Base-by-base conservation (phyloP, 2,888 invertebrate genomes). In the Abrostola triplasia region DNA sequence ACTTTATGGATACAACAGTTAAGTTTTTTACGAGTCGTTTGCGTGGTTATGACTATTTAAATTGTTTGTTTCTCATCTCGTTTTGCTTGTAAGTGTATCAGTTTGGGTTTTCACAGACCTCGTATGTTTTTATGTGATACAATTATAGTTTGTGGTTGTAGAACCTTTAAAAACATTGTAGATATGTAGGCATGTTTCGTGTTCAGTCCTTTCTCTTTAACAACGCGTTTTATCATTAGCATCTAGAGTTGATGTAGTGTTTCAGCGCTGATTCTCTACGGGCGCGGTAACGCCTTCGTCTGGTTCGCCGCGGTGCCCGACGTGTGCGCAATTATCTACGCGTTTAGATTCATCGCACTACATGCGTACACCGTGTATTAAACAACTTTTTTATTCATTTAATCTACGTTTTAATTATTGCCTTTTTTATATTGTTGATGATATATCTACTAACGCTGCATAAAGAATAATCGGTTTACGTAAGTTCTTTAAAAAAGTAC, bases 321-420 rank as follows among this genome's bases (percentile, higher is more conserved):
- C 76, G 69, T 73, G 75, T 72, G 72, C 70, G 78, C 84, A 84
- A 87, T 88, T 88, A 87, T 86, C 81, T 78, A 87, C 84, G 87
- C 85, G 79, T 82, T 81, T 76, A 77, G 77, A 79, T 81, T 66
- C 76, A 79, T 77, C 74, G 50, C 58, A 59, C 56, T 57, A 59
- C 59, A 67, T 65, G 66, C 73, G 55, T 66, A 58, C 60, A 24
- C 56, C 60, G 55, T 62, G 40, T 36, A 50, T 50, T 50, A 24
- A 48, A 55, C 12, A 54, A 44, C 42, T 7, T 49, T 52, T 48
- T 60, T 50, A 13, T 70, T 70, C 74, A 41, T 61, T 69, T 60
- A 37, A 56, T 60, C n/a, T 36, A 5, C 44, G 7, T 61, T 68
- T 65, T 74, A 62, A 79, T 69, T 65, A 24, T 38, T 56, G 48